phyloP scores from a whole-genome alignment of 2,888 invertebrate species.

The Euzophera pinguis region DNA sequence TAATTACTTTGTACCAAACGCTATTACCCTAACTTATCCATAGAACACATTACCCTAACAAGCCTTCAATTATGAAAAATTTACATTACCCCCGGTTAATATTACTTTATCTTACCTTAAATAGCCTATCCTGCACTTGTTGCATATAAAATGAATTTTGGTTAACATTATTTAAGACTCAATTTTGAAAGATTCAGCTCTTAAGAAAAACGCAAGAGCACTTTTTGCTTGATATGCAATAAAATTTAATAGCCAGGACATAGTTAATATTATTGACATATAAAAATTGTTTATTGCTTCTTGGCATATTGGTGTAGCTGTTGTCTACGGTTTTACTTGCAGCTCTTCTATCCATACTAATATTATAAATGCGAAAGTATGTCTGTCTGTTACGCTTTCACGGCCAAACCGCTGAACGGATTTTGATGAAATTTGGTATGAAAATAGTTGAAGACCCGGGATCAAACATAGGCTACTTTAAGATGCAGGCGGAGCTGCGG shows the following conservation, averaged over 20 bases:
- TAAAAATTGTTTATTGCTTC: not conserved
- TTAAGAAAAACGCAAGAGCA: not conserved
- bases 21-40: not conserved
- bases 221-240: not conserved
- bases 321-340: no score
- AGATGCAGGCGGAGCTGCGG: no score
- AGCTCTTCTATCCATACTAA: no score
- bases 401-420: no score
- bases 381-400: no score
- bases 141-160: not conserved
- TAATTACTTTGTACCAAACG: not conserved
- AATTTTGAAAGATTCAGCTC: not conserved
- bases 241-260: not conserved
- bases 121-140: not conserved
- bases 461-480: no score
- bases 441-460: no score
- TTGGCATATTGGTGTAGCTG: no score
- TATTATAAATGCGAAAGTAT: no score
- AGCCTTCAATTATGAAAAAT: conserved; percentile 3
- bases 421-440: no score
- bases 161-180: not conserved
- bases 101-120: not conserved
- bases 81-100: not conserved
- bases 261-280: not conserved
- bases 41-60: not conserved